A percentile compares a stretch with the other conserved stretches of the same genome.
Evolutionary conservation across 2,113 vertebrate species (phyloP).

Genomic region (Clarias magur): DNA sequence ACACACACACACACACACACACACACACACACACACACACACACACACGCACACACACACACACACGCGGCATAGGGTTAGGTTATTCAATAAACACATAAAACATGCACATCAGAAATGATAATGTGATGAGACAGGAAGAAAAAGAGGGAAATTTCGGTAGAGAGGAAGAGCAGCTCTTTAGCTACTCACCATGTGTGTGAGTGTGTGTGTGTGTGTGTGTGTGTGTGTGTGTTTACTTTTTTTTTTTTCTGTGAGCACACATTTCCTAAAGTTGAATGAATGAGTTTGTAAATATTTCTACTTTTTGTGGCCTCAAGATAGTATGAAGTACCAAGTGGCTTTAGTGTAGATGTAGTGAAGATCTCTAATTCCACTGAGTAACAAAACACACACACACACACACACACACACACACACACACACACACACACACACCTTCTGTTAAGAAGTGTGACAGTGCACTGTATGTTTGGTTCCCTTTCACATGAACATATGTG

Average conservation of each 20-base stretch:
- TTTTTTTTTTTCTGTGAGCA: too few species aligned
- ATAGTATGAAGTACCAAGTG: not conserved
- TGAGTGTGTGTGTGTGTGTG: too few species aligned
- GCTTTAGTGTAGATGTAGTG: not conserved
- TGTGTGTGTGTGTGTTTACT: not conserved
- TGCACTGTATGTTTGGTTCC: not conserved
- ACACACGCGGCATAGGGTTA: not conserved
- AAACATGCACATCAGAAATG: not conserved
- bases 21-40: not conserved
- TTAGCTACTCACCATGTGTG: not conserved
- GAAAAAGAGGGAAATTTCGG: not conserved
- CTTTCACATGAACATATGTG: not conserved
- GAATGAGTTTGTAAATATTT: too few species aligned
- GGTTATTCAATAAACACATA: not conserved
- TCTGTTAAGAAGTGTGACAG: not conserved
- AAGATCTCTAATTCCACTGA: not conserved
- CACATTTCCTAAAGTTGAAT: too few species aligned
- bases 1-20: constrained; percentile 4
- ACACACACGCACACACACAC: not conserved
- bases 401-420: constrained; percentile 9
- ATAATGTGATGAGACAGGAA: not conserved
- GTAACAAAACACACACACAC: not conserved
- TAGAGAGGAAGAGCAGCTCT: not conserved
- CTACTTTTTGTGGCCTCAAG: too few species aligned
- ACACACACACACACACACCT: not conserved